Percentiles rank a stretch among this genome's conserved stretches.
Evolutionary conservation across 2,797 vertebrate species (phyloP).

Genomic region (Leptatherina wallacei): DNA sequence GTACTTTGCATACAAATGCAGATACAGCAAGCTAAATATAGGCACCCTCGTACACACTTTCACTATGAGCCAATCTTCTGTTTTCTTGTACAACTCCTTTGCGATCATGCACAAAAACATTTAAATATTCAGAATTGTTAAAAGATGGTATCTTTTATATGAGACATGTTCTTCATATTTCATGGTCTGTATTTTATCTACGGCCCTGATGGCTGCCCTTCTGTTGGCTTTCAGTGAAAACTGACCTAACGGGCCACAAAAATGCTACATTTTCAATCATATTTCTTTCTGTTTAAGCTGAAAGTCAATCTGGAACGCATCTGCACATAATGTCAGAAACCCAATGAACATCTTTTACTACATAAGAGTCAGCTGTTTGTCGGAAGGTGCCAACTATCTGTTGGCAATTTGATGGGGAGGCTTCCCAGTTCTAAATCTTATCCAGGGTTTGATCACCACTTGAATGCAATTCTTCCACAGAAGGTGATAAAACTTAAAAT

Average conservation of each 20-base stretch:
- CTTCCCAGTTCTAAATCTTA: background rate
- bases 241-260: background rate
- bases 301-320: background rate
- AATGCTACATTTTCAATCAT: background rate
- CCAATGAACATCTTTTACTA: background rate
- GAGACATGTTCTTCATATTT: background rate
- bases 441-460: background rate
- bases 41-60: background rate
- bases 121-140: too few species aligned
- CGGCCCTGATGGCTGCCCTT: background rate
- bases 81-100: background rate
- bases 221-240: background rate
- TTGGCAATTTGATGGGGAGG: background rate
- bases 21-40: background rate
- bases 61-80: background rate
- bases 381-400: background rate
- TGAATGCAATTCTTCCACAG: background rate
- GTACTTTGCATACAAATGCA: slow-evolving; percentile 31
- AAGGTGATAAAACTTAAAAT: background rate
- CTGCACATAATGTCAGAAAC: background rate
- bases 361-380: background rate
- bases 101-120: background rate
- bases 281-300: background rate
- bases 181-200: background rate
- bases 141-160: background rate